Conservation (phyloP, 2,888 invertebrate species). For the Philereme transversata region DNA sequence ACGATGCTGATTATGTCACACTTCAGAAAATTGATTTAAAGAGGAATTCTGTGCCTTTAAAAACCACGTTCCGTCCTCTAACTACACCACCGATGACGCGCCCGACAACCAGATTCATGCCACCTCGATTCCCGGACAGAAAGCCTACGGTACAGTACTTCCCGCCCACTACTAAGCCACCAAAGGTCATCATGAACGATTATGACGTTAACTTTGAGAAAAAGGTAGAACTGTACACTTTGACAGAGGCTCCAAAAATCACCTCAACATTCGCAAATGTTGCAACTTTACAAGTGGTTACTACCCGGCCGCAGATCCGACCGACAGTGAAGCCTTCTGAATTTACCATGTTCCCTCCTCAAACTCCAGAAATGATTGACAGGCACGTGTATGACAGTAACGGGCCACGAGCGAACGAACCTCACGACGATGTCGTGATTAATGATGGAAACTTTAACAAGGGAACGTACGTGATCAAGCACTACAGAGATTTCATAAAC, state of each 20-base stretch:
- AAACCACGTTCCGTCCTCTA: conserved; percentile 36
- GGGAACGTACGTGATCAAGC: conserved; percentile 65
- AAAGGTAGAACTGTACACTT: conserved; percentile 53
- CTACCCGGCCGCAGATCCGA: conserved; percentile 19
- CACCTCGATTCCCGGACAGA: conserved; percentile 52
- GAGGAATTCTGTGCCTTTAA: conserved; percentile 50
- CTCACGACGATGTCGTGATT: conserved; percentile 33
- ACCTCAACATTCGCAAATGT: conserved; percentile 5
- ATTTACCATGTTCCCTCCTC: conserved; percentile 13
- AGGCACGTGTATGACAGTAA: conserved; percentile 49
- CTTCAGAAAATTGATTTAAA: conserved; percentile 68
- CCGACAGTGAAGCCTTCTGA: conserved; percentile 17
- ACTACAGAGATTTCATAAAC: conserved; percentile 64
- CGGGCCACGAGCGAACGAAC: conserved; percentile 38
- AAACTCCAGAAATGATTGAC: conserved; percentile 24
- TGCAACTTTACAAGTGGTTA: conserved; percentile 13
- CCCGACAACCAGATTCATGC: conserved; percentile 37
- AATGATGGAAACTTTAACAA: conserved; percentile 55
- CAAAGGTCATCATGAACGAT: conserved; percentile 48
- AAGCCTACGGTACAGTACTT: conserved; percentile 72
- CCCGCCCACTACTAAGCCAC: conserved; percentile 60
- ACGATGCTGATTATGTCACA: conserved; percentile 64
- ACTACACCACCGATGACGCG: conserved; percentile 40
- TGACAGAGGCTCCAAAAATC: conserved; percentile 36
- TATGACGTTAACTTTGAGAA: conserved; percentile 54